phyloP scores from a whole-genome alignment of 2,888 invertebrate species.

The Brassicogethes aeneus region DNA sequence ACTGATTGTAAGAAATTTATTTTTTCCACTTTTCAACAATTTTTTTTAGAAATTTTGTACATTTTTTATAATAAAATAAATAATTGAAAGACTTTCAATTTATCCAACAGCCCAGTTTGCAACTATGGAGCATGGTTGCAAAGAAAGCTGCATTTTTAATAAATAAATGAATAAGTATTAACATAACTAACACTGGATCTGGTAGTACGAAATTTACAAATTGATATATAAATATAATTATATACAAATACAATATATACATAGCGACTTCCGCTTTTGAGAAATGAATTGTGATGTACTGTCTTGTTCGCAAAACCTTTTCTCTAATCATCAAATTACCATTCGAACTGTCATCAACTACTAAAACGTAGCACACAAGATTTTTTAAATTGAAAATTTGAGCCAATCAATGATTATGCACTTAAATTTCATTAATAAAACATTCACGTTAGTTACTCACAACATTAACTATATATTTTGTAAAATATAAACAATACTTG shows the following conservation, averaged over 20 bases:
- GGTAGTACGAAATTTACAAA: conserved; percentile 37
- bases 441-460: too few species aligned
- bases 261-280: conserved; percentile 22
- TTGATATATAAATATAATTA: conserved; percentile 32
- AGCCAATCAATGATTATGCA: too few species aligned
- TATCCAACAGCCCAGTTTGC: conserved; percentile 14
- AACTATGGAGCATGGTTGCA: conserved; percentile 17
- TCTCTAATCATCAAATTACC: too few species aligned
- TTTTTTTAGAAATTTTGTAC: conserved; percentile 35
- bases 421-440: too few species aligned
- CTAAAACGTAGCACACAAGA: too few species aligned
- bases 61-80: conserved; percentile 27
- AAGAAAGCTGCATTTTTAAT: conserved; percentile 14
- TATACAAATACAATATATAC: conserved; percentile 33
- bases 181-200: conserved; percentile 24
- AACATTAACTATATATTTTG: not conserved
- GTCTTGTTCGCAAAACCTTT: conserved; percentile 1
- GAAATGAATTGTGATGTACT: conserved; percentile 23
- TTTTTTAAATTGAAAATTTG: too few species aligned
- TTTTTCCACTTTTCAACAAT: conserved; percentile 21
- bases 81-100: conserved; percentile 18
- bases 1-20: conserved; percentile 32
- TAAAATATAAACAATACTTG: not conserved
- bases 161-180: conserved; percentile 20
- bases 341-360: too few species aligned